These are phyloP conservation scores for Polypedilum vanderplanki DNA, from an alignment of 1,140 invertebrate species.

Conservation along the genomic window DNA sequence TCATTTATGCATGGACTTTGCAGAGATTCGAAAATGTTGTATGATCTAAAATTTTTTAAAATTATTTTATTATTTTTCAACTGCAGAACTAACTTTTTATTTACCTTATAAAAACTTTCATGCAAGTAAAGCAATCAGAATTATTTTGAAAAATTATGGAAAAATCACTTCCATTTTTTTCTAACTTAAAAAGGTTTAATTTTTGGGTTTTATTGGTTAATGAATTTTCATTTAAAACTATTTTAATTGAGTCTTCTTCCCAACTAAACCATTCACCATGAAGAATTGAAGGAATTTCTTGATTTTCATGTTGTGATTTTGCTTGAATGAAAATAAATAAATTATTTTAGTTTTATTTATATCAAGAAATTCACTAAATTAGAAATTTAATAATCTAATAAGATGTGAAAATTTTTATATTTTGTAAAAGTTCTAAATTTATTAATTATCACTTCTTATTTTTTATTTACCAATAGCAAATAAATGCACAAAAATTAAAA, in stretches of 20 bases:
- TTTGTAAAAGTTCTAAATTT: neutral
- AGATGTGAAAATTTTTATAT: neutral
- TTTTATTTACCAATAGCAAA: neutral
- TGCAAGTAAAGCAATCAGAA: slow-evolving; percentile 76
- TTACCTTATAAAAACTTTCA: slow-evolving; percentile 62
- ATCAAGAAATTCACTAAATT: too few species aligned
- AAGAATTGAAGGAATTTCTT: slow-evolving; percentile 62
- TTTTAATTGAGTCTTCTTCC: slow-evolving; percentile 77
- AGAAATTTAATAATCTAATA: too few species aligned
- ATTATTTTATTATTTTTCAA: neutral
- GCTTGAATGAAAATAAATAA: neutral
- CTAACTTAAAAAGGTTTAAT: slow-evolving; percentile 62
- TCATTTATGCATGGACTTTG: slow-evolving; percentile 75
- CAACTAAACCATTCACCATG: slow-evolving; percentile 85
- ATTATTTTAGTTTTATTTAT: too few species aligned
- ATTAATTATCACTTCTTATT: too few species aligned
- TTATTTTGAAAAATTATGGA: slow-evolving; percentile 71
- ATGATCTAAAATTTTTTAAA: slow-evolving; percentile 50
- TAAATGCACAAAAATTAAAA: neutral
- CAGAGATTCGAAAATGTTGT: slow-evolving; percentile 85
- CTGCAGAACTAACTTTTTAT: neutral
- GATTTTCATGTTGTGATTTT: neutral
- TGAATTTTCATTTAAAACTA: slow-evolving; percentile 67
- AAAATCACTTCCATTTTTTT: slow-evolving; percentile 72
- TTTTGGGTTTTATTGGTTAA: slow-evolving; percentile 69